These are phyloP conservation scores for Brachionus koreanus DNA, from an alignment of 1,140 invertebrate genomes.

Conservation along the genomic window DNA sequence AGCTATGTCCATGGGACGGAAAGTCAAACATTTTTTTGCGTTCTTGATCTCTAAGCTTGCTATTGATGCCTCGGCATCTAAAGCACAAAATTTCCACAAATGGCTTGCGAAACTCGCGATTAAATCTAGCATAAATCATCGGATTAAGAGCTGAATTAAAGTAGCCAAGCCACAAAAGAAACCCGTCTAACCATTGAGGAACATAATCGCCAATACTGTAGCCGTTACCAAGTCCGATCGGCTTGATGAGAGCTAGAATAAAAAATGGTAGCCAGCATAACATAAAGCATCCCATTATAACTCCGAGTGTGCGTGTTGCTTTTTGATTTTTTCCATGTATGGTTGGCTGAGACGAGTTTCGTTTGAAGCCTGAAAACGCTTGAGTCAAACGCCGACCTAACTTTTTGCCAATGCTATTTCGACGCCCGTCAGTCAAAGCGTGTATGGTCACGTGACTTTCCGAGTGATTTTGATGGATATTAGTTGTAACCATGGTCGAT, in stretches of 20 bases:
- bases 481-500: background rate
- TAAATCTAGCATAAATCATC: slow-evolving; percentile 62
- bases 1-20: background rate
- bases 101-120: slow-evolving; percentile 61
- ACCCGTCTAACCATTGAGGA: slow-evolving; percentile 54
- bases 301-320: slow-evolving; percentile 75
- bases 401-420: slow-evolving; percentile 11
- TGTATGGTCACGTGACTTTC: slow-evolving; percentile 16
- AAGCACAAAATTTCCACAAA: slow-evolving; percentile 62
- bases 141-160: slow-evolving; percentile 62
- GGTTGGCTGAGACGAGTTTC: background rate
- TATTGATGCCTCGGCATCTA: slow-evolving; percentile 58
- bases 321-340: slow-evolving; percentile 60
- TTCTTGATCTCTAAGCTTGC: slow-evolving; percentile 20
- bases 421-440: background rate
- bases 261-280: slow-evolving; percentile 66
- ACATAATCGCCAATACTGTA: slow-evolving; percentile 46
- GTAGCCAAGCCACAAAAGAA: slow-evolving; percentile 61
- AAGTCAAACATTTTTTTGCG: slow-evolving; percentile 14
- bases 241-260: slow-evolving; percentile 63
- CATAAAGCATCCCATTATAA: slow-evolving; percentile 64
- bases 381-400: slow-evolving; percentile 12
- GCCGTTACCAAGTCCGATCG: slow-evolving; percentile 46
- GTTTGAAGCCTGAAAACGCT: background rate
- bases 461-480: background rate